Base-by-base conservation (phyloP, 2,797 vertebrate genomes). In the Pterois miles region DNA sequence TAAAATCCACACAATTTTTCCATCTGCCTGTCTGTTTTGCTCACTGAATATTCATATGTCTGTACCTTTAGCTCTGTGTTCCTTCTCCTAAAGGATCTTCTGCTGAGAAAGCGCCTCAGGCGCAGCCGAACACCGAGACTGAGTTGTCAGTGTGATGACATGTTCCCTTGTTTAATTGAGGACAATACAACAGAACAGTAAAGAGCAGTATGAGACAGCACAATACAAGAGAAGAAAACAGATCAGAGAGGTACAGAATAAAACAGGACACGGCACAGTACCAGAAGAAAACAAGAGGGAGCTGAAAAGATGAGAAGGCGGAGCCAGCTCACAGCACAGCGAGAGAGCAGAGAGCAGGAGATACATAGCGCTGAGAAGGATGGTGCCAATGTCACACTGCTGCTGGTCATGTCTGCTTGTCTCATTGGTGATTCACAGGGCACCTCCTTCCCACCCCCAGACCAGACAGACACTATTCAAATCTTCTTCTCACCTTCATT, bases 81-180 rank as follows among this genome's bases (percentile, higher is more conserved):
- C 23, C 52, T 82, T 76, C 86, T 84, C 87, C 86, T 88, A 16
- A 74, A 83, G 84, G 85, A 86, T 72, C 38, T n/a, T 58, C 75
- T 76, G 81, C 34, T 58, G 72, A 82, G 71, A 88, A 81, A 72
- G 48, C 0, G 85, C 91, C 86, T 70, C 34, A 2, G 86, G 91
- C 78, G 1, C 69, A 62, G 69, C 60, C 60, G n/a, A 38, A 65
- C 63, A 74, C 38, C 70, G 71, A 73, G 75, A 79, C 75, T 50
- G 65, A 52, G 74, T 84, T 87, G 80, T 89, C 88, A 84, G 84
- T 66, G 50, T 66, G 65, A 27, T 86, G 82, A 72, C 85, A 87
- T 53, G 78, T 87, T 88, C 66, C 66, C 38, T 62, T 76, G 66
- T 90, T 87, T 91, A 91, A 92, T 84, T 84, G 89, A 90, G 85